Evolutionary conservation across 2,113 vertebrate species (phyloP).

Genomic region (Chaenogobius annularis): DNA sequence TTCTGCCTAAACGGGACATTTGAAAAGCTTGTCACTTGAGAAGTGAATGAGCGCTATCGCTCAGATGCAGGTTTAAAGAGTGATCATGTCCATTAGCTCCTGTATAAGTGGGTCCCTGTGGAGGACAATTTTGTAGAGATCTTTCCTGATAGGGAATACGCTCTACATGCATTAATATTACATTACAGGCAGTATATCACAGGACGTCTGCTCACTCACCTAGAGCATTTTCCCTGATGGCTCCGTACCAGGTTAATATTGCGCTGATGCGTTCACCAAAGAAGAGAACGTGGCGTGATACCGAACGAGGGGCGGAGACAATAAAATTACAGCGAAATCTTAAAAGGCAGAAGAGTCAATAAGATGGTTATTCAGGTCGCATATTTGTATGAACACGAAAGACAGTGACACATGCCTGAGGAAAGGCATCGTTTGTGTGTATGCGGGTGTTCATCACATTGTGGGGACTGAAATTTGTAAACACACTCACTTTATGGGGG

Average conservation of each 20-base stretch:
- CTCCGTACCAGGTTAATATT: conserved; percentile 73
- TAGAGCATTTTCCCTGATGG: conserved; percentile 68
- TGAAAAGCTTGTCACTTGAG: conserved; percentile 49
- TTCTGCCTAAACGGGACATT: conserved; percentile 23
- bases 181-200: conserved; percentile 70
- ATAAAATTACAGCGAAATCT: conserved; percentile 60
- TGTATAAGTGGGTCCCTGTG: conserved; percentile 73
- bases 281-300: conserved; percentile 40
- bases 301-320: conserved; percentile 15
- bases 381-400: conserved; percentile 60
- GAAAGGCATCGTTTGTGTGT: conserved; percentile 60
- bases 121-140: conserved; percentile 75
- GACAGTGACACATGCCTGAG: conserved; percentile 74
- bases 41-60: conserved; percentile 48
- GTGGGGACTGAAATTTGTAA: background rate
- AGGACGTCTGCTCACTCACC: conserved; percentile 68
- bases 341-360: conserved; percentile 65
- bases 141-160: conserved; percentile 74
- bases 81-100: conserved; percentile 73
- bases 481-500: background rate
- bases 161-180: conserved; percentile 78
- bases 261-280: conserved; percentile 63
- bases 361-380: conserved; percentile 76
- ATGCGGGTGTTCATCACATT: background rate
- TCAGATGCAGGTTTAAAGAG: conserved; percentile 63